Base-by-base conservation (phyloP, 1,140 invertebrate genomes). In the Ridgeia piscesae region DNA sequence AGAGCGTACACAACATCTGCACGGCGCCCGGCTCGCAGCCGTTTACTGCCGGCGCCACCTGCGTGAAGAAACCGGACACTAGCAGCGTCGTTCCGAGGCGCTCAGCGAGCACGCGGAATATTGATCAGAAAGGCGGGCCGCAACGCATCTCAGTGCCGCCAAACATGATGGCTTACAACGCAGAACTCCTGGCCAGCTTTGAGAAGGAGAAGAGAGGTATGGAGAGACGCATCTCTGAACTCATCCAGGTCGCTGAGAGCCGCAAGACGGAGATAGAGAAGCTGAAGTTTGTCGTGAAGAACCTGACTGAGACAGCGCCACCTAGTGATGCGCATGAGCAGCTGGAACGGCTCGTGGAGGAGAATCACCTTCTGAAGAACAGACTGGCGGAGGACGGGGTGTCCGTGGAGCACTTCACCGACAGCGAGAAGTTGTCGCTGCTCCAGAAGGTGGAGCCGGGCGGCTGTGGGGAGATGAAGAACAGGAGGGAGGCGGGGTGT, bases 111-210 rank as follows among this genome's bases (percentile, higher is more conserved):
- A 94, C 95, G 27, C 95, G 96, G 92, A 96, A 95, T 94, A 95
- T 96, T 31, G 92, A 92, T 91, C 50, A 89, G 88, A 91, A n/a
- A 33, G 88, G 34, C 42, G 34, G 31, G 8, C 34, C 34, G 17
- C 93, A 94, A 92, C 92, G 95, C 35, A 94, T 94, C 14, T 96
- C 95, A 88, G 95, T 95, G 34, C 95, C 95, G 35, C 94, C 94
- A 17, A 92, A 95, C 94, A 94, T 95, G 11, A 95, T 96, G 95
- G 95, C 96, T n/a, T 96, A 96, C 93, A 96, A 96, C 94, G 95
- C 95, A 14, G 96, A 96, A 93, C 94, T 96, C 21, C 93, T 96
- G 50, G 95, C 96, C 89, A 95, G 95, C 91, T 96, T 96, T 94
- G 96, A 96, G 93, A 95, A 95, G 92, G 95, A 96, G 92, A 96